Evolutionary conservation across 2,888 invertebrate species (phyloP).

Genomic region (Athalia rosae): DNA sequence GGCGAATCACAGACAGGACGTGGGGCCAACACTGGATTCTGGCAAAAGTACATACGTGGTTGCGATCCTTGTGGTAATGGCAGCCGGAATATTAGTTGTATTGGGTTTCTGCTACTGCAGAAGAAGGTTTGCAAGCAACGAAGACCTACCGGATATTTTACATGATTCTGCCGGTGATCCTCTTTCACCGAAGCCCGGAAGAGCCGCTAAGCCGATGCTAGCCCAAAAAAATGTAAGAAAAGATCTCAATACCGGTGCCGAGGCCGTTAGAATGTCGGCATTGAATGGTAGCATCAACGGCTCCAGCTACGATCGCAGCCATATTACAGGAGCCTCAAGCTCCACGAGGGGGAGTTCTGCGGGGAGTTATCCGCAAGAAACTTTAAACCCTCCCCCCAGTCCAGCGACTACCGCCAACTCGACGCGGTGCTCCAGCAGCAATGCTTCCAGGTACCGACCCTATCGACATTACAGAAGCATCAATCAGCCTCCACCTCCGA

Average conservation of each 20-base stretch:
- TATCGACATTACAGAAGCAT: conserved; percentile 86
- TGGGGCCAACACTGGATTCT: conserved; percentile 60
- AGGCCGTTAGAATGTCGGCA: conserved; percentile 80
- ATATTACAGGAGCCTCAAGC: conserved; percentile 82
- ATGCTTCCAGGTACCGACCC: conserved; percentile 80
- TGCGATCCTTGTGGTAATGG: conserved; percentile 76
- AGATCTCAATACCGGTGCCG: conserved; percentile 70
- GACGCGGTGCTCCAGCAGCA: conserved; percentile 75
- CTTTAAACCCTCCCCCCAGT: conserved; percentile 92
- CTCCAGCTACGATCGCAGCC: conserved; percentile 82
- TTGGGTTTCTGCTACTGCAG: conserved; percentile 76
- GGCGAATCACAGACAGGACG: conserved; percentile 72
- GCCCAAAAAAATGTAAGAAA: conserved; percentile 70
- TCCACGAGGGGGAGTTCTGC: conserved; percentile 80
- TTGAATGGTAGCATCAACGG: conserved; percentile 79
- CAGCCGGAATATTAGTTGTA: conserved; percentile 76
- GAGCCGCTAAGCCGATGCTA: conserved; percentile 69
- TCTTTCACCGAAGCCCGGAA: conserved; percentile 76
- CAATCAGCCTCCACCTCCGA: conserved; percentile 93
- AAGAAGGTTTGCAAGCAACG: conserved; percentile 74
- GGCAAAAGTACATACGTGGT: conserved; percentile 77
- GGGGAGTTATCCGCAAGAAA: conserved; percentile 86
- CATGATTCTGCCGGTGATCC: conserved; percentile 82
- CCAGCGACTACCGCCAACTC: conserved; percentile 86
- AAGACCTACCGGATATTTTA: conserved; percentile 75